Base-by-base conservation (phyloP, 2,113 vertebrate species). In the Neolamprologus sp. region DNA sequence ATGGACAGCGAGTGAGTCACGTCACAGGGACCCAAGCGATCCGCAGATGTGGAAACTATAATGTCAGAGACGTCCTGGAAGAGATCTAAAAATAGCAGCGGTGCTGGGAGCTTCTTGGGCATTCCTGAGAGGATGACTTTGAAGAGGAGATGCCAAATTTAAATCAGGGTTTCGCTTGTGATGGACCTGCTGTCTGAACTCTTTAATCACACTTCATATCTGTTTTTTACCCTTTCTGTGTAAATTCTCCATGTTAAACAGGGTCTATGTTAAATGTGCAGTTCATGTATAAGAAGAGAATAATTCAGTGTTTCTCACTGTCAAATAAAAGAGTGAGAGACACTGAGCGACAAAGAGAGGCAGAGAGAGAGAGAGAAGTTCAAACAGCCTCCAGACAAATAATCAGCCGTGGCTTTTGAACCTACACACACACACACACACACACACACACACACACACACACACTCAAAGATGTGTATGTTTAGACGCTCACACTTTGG, bases 201-300 rank as follows among this genome's bases (percentile, higher is more conserved):
- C 1, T 75, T 47, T 45, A 26, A 75, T 49, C 42, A 75, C 68
- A 47, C 40, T 26, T 75, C 23, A 17, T 28, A 28, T 75, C 16
- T 10, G 0, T 47, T 47, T 75, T 75, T 26, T 47, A 4, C 40
- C 23, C 16, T 28, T 28, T 28, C 37, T 42, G 37, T 71, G 37
- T 42, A 71, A 71, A 71, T 40, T 16, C 13, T 71, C 65, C 65
- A 6, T 42, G 37, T 23, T 71, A 71, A 23, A 45, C 12, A 42
- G 0, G 21, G 7, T 23, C n/a, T 0, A 26, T 23, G n/a, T 42
- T 71, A 71, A 71, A 71, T 71, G 37, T 71, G 37, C 37, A 23
- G 35, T 42, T 71, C 0, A 3, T 42, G 40, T 47, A 3, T 47
- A 45, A 73, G 19, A 71, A 11, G 68, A 75, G 8, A 75, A 26